Conservation (phyloP, 2,113 vertebrate species). For the Danionella cerebrum region DNA sequence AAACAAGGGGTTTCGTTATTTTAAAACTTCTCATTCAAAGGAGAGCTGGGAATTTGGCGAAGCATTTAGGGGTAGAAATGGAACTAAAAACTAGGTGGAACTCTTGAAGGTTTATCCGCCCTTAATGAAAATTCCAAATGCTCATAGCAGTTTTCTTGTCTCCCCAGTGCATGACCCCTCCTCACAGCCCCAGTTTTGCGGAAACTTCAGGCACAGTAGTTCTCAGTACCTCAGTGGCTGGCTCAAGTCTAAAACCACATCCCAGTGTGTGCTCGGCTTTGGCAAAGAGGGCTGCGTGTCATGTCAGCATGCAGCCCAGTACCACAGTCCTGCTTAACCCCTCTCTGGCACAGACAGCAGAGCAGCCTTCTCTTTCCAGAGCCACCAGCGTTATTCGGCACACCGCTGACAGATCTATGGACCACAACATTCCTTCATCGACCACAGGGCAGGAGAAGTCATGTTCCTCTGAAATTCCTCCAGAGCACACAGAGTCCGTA, state of each 20-base stretch:
- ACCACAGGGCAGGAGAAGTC: slow-evolving; percentile 28
- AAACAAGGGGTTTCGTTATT: too few relatives aligned
- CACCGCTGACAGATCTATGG: slow-evolving; percentile 64
- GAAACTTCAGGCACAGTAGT: slow-evolving; percentile 63
- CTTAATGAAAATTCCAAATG: background rate
- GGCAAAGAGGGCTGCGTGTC: slow-evolving; percentile 5
- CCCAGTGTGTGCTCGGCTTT: slow-evolving; percentile 43
- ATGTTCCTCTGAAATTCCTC: background rate
- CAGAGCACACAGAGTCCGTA: slow-evolving; percentile 9
- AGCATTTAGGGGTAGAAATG: background rate
- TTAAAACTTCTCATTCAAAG: too few relatives aligned
- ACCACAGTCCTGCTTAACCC: slow-evolving; percentile 28
- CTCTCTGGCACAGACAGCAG: slow-evolving; percentile 36
- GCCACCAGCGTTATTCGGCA: slow-evolving; percentile 85
- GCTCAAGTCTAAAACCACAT: slow-evolving; percentile 53
- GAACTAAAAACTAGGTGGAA: background rate
- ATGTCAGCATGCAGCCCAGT: slow-evolving; percentile 20
- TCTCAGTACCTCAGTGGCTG: slow-evolving; percentile 48
- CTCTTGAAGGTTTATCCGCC: background rate
- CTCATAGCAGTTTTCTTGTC: slow-evolving; percentile 17
- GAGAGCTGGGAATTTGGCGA: too few relatives aligned
- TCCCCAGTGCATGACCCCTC: slow-evolving; percentile 91
- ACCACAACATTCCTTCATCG: slow-evolving; percentile 42
- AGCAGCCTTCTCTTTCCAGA: slow-evolving; percentile 51
- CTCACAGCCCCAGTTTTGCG: slow-evolving; percentile 84